Base-by-base conservation (phyloP, 2,797 vertebrate genomes). In the Pagetopsis macropterus region DNA sequence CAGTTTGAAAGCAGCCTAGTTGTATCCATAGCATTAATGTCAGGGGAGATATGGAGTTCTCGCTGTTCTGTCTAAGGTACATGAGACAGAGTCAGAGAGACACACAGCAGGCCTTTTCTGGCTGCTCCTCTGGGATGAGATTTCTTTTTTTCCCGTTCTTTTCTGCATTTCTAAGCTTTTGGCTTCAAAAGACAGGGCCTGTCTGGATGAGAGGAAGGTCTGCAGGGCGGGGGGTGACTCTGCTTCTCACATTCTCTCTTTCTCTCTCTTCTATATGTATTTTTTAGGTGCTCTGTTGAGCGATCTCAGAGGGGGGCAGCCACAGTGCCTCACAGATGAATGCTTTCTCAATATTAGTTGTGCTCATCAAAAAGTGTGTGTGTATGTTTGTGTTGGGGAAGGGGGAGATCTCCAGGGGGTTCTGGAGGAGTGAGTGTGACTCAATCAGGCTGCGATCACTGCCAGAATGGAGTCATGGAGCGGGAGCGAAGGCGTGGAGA, bases 321-420 rank as follows among this genome's bases (percentile, higher is more conserved):
- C 75, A 77, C 74, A 83, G 65, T 41, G 84, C 79, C 88, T 93
- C 84, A 84, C 90, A 91, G 91, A 91, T 91, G 87, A 93, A 86
- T 87, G 89, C 72, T 81, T 79, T 91, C 83, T 90, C 88, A 91
- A 91, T 92, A 90, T 91, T 91, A 87, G 88, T 86, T 82, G 79
- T 89, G 87, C 72, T 87, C 85, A 87, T 90, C 89, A 92, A 78
- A 89, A 91, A 71, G 76, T 67, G 70, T 70, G 78, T 60, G 61
- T 63, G 61, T 55, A 16, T 55, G 44, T 65, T 65, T 17, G 51
- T 13, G 45, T 54, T 75, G 75, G 76, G 69, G 72, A 64, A 70
- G 65, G 75, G 72, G 70, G 58, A 68, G 56, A 86, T 83, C 86
- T 87, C 84, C 76, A 27, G 77, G 90, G 87, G 85, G 70, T 65